phyloP scores from a whole-genome alignment of 92 coral and sea anemone species.

The Heteractis magnifica region DNA sequence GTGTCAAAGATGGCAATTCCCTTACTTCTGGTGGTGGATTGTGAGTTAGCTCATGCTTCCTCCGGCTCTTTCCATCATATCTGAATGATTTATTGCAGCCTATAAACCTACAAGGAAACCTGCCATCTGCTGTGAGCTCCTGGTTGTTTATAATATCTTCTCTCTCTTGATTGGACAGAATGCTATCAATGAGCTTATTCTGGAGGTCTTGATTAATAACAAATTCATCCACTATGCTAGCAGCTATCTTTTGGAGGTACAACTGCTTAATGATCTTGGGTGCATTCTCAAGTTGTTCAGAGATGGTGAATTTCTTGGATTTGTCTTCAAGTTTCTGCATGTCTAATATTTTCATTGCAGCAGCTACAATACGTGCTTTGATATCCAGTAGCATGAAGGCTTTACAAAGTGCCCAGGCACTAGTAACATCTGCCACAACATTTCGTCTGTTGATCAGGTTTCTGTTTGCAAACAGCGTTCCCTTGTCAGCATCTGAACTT shows the following conservation, averaged over 20 bases:
- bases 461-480: slow-evolving; percentile 56
- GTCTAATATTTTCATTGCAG: slow-evolving; percentile 46
- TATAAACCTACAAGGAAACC: slow-evolving; percentile 56
- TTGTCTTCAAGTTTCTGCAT: slow-evolving; percentile 35
- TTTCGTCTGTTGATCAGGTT: slow-evolving; percentile 57
- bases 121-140: slow-evolving; percentile 54
- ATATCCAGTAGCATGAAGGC: slow-evolving; percentile 50
- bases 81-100: slow-evolving; percentile 63
- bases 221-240: slow-evolving; percentile 40
- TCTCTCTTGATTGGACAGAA: slow-evolving; percentile 44
- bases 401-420: slow-evolving; percentile 49
- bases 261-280: slow-evolving; percentile 33
- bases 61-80: slow-evolving; percentile 57
- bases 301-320: slow-evolving; percentile 32
- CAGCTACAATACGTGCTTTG: slow-evolving; percentile 49
- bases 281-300: slow-evolving; percentile 33
- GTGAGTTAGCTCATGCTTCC: slow-evolving; percentile 57
- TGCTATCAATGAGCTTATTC: slow-evolving; percentile 29
- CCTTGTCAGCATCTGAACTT: slow-evolving; percentile 50
- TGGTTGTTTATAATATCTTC: slow-evolving; percentile 40
- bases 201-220: slow-evolving; percentile 36
- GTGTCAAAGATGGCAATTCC: slow-evolving; percentile 27
- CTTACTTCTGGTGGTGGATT: slow-evolving; percentile 44
- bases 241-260: slow-evolving; percentile 38
- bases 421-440: slow-evolving; percentile 50